Evolutionary conservation across 2,113 vertebrate genomes (phyloP).

Genomic region (Alaudala cheleensis): DNA sequence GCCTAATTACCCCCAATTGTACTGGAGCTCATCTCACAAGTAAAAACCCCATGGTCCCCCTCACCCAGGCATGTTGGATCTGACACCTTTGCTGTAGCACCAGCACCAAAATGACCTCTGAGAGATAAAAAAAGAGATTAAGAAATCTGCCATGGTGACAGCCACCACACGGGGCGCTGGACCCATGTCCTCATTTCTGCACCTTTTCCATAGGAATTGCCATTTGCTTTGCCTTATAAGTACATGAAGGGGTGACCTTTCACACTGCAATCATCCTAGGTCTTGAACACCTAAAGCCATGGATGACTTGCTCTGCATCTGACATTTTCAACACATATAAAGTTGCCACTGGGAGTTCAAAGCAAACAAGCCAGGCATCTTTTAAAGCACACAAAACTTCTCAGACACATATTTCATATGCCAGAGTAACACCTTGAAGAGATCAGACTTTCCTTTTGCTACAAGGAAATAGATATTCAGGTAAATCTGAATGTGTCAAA

Average conservation of each 20-base stretch:
- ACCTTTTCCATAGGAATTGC: not conserved
- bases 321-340: not conserved
- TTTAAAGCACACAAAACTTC: not conserved
- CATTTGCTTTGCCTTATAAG: not conserved
- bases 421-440: not conserved
- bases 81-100: fast-evolving
- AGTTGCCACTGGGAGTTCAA: not conserved
- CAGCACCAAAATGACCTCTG: not conserved
- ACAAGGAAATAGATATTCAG: not conserved
- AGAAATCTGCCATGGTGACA: not conserved
- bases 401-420: not conserved
- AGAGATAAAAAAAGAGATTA: not conserved
- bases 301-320: not conserved
- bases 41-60: fast-evolving
- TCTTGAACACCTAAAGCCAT: not conserved
- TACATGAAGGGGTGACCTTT: not conserved
- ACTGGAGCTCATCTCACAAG: not conserved
- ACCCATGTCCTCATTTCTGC: not conserved
- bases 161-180: fast-evolving
- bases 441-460: not conserved
- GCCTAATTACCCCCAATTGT: not conserved
- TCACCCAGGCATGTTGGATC: not conserved
- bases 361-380: not conserved
- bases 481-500: not conserved
- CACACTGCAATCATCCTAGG: not conserved